These are phyloP conservation scores for Lasioglossum baleicum DNA, from an alignment of 1,140 invertebrate genomes.

Conservation along the genomic window DNA sequence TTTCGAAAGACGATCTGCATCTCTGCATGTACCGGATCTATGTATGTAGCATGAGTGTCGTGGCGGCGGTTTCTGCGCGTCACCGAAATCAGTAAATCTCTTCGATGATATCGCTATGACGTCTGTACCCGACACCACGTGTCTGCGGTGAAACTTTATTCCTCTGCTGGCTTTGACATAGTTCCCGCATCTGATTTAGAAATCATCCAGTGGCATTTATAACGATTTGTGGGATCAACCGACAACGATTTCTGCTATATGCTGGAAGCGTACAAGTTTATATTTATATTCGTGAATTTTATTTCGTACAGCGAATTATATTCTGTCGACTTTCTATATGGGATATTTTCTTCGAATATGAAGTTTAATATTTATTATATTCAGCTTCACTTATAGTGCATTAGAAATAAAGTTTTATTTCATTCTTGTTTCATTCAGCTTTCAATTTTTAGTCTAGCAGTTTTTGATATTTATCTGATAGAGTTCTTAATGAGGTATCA, in stretches of 20 bases:
- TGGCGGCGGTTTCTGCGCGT: neutral
- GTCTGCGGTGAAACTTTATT: neutral
- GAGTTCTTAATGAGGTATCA: no score
- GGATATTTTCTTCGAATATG: no score
- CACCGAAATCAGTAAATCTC: neutral
- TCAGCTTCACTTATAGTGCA: no score
- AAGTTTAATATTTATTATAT: no score
- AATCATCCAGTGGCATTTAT: neutral
- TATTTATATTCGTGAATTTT: neutral
- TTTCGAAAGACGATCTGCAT: neutral
- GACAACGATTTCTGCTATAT: neutral
- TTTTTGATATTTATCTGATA: no score
- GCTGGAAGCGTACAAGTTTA: neutral
- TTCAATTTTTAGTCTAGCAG: no score
- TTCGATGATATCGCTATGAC: neutral
- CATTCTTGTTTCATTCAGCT: no score
- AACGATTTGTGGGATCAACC: neutral
- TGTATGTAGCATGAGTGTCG: no score
- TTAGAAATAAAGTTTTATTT: no score
- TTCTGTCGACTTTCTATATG: neutral
- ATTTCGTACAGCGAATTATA: neutral
- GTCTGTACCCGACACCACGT: constrained; percentile 9
- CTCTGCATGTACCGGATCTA: no score
- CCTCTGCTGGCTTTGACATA: constrained; percentile 9
- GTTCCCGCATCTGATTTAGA: constrained; percentile 33